Conservation (phyloP, 2,113 vertebrate genomes). For the Alethe castanea region DNA sequence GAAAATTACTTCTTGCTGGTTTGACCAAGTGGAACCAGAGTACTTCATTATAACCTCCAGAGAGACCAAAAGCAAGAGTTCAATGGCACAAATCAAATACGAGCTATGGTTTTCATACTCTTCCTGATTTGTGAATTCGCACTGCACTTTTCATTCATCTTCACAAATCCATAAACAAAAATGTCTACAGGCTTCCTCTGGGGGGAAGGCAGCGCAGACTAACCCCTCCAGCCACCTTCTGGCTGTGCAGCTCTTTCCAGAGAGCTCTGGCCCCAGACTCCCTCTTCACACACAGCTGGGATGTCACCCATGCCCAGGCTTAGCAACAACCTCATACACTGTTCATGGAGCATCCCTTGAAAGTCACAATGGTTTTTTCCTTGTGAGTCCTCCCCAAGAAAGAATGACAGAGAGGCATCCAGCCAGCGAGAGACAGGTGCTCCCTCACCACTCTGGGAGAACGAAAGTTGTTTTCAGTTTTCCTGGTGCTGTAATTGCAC, state of each 20-base stretch:
- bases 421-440: neutral
- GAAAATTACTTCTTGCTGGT: neutral
- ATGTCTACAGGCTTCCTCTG: neutral
- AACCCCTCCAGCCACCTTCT: neutral
- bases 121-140: neutral
- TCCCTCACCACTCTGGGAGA: neutral
- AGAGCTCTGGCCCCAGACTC: neutral
- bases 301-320: fast-evolving
- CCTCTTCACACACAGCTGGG: neutral
- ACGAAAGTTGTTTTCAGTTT: neutral
- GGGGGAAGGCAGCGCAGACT: fast-evolving
- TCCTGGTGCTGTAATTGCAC: neutral
- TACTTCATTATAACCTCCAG: neutral
- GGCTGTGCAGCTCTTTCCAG: neutral
- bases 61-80: neutral
- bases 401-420: neutral
- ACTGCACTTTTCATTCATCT: neutral
- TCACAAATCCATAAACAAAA: neutral
- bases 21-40: neutral
- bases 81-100: neutral
- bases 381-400: neutral
- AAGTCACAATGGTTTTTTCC: neutral
- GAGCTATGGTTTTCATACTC: neutral
- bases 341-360: fast-evolving
- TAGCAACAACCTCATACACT: neutral